Percentiles rank a stretch among this genome's conserved stretches.
phyloP scores from a whole-genome alignment of 2,113 vertebrate genomes.

The Microtus montanus region DNA sequence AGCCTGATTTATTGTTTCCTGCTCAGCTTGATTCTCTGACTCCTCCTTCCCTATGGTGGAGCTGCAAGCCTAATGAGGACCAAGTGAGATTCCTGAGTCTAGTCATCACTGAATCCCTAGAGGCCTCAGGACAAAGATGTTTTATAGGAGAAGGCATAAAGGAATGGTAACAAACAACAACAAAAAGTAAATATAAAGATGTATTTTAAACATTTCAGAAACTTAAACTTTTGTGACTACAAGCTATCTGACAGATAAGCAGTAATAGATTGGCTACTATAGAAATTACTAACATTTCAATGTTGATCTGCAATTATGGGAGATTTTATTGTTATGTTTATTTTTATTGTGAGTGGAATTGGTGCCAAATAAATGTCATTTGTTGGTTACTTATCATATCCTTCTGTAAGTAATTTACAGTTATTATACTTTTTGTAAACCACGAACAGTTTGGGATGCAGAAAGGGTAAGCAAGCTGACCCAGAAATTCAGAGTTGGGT shows the following conservation, averaged over 20 bases:
- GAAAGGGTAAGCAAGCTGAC: not conserved
- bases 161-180: constrained; percentile 23
- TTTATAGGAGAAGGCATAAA: constrained; percentile 41
- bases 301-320: not conserved
- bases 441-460: not conserved
- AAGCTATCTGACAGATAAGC: not conserved
- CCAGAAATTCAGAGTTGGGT: not conserved
- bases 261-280: not conserved
- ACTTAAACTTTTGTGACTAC: constrained; percentile 22
- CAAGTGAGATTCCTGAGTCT: not conserved
- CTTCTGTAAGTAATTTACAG: not conserved
- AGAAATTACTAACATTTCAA: not conserved
- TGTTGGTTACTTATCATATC: not conserved
- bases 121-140: not conserved
- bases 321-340: not conserved
- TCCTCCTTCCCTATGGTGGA: not conserved
- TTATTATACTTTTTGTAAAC: constrained; percentile 26
- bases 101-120: not conserved
- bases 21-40: constrained; percentile 7
- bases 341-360: not conserved
- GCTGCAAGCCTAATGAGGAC: not conserved
- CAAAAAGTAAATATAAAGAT: not conserved
- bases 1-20: constrained; percentile 2
- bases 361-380: not conserved
- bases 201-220: not conserved